Evolutionary conservation across 2,113 vertebrate species (phyloP).

Genomic region (Anhinga anhinga): DNA sequence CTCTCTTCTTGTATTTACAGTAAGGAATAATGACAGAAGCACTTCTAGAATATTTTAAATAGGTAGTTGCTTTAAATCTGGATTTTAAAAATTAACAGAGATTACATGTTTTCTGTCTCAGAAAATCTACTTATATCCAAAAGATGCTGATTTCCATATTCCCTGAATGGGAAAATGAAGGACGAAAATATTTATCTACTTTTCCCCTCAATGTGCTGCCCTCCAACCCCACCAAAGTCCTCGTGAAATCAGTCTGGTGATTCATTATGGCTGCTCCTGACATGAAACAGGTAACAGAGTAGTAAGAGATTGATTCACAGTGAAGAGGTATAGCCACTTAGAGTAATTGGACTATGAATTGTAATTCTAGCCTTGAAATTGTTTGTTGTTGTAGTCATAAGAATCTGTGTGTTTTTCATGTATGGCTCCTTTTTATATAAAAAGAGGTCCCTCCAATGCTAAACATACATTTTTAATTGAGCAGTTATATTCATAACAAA

Average conservation of each 20-base stretch:
- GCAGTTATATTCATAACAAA: neutral
- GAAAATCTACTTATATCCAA: neutral
- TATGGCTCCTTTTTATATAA: neutral
- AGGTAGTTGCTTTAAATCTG: neutral
- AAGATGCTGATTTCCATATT: neutral
- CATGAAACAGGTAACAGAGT: neutral
- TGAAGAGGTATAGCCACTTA: neutral
- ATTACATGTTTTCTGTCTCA: neutral
- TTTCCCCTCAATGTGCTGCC: neutral
- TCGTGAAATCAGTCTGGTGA: neutral
- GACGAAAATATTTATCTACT: neutral
- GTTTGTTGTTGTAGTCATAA: neutral
- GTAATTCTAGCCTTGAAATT: neutral
- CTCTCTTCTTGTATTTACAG: neutral
- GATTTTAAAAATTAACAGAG: neutral
- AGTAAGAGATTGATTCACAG: neutral
- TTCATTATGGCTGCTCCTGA: neutral
- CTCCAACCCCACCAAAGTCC: accelerated
- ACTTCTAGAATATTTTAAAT: neutral
- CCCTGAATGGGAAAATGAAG: neutral
- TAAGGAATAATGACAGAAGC: neutral
- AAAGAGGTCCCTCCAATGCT: neutral
- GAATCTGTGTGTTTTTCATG: neutral
- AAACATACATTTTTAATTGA: neutral
- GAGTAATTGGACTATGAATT: neutral